Conservation (phyloP, 2,113 vertebrate genomes). For the Archilochus colubris region DNA sequence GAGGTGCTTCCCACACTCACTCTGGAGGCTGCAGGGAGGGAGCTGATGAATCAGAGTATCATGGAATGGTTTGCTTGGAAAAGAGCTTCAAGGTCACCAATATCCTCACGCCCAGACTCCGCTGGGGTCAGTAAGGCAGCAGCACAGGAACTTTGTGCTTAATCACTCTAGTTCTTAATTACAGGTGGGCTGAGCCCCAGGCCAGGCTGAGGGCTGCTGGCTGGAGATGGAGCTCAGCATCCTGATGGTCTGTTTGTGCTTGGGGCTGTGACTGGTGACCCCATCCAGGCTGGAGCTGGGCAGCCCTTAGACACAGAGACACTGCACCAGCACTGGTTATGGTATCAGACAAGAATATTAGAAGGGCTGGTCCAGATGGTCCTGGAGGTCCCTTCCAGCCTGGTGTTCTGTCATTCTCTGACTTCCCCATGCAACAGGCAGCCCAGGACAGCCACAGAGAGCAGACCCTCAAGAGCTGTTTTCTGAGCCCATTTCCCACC, state of each 20-base stretch:
- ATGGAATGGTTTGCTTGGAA: no score
- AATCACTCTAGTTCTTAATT: neutral
- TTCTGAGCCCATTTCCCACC: neutral
- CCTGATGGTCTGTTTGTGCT: neutral
- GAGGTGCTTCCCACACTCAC: neutral
- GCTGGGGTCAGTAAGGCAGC: neutral
- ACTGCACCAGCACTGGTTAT: no score
- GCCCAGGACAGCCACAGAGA: no score
- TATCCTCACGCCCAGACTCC: rapidly evolving
- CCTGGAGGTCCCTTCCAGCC: no score
- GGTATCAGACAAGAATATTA: no score
- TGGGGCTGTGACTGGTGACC: neutral
- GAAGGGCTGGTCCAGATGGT: no score
- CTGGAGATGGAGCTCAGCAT: neutral
- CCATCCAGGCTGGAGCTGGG: neutral
- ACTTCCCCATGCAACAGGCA: neutral
- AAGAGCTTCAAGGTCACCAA: no score
- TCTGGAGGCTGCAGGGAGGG: neutral
- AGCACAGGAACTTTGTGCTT: rapidly evolving
- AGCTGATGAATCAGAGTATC: neutral
- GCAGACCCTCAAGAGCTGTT: neutral
- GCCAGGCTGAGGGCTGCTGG: neutral
- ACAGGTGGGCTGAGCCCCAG: neutral
- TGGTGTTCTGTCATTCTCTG: no score
- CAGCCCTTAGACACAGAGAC: neutral